Percentiles rank a stretch among this genome's conserved stretches.
Conservation (phyloP, 2,797 vertebrate species). For the Delichon dasypus region DNA sequence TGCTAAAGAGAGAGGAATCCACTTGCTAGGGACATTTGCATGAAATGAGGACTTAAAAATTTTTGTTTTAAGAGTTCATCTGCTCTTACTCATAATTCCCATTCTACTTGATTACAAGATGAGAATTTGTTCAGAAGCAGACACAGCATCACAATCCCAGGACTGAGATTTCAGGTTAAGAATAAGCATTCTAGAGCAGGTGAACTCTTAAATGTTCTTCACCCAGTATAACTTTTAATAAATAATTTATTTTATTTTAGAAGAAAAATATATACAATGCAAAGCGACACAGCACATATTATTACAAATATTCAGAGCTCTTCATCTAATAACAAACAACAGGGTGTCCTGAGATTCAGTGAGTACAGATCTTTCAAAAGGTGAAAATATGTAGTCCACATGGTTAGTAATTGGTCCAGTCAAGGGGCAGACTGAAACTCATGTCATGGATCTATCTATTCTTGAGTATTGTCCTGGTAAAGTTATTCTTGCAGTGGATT, state of each 20-base stretch:
- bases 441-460: slow-evolving; percentile 71
- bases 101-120: neutral
- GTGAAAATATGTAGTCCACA: slow-evolving; percentile 59
- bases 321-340: slow-evolving; percentile 66
- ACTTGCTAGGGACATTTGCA: neutral
- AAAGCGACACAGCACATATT: slow-evolving; percentile 68
- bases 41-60: neutral
- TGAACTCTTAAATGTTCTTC: slow-evolving; percentile 50
- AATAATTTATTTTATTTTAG: slow-evolving; percentile 64
- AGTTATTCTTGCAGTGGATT: slow-evolving; percentile 69
- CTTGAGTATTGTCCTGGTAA: slow-evolving; percentile 67
- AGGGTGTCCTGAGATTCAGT: slow-evolving; percentile 70
- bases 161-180: slow-evolving; percentile 7
- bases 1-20: neutral
- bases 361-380: slow-evolving; percentile 64
- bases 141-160: neutral
- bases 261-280: slow-evolving; percentile 65
- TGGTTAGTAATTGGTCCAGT: slow-evolving; percentile 54
- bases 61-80: slow-evolving; percentile 42
- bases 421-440: slow-evolving; percentile 59
- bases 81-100: slow-evolving; percentile 17
- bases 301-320: slow-evolving; percentile 69
- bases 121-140: neutral
- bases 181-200: slow-evolving; percentile 25
- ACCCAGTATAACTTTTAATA: slow-evolving; percentile 47